Base-by-base conservation (phyloP, 2,888 invertebrate genomes). In the Macrophya alboannulata region DNA sequence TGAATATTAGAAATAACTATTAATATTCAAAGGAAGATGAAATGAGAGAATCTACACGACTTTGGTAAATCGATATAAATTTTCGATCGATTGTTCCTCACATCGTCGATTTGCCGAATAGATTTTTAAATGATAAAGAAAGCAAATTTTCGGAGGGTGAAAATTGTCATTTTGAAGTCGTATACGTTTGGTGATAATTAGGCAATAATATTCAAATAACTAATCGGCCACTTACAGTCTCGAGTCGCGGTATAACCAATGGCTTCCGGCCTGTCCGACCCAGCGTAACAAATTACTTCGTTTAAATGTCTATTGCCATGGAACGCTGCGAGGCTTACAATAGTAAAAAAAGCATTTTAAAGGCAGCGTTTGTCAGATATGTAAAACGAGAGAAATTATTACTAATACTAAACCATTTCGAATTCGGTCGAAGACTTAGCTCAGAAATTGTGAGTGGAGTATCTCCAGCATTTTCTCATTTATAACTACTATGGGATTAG, bases 241-340 rank as follows among this genome's bases (percentile, higher is more conserved):
- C 21, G 45, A 45, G 48, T 21, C 45, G 21, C 12, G 45, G 45
- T 74, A 31, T 31, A 74, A 74, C 45, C 74, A 74, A 74, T 45
- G 43, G 15, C 21, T 74, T 74, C 45, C 45, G 45, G 74, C 25
- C 74, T 25, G 74, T 74, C 74, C n/a, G 43, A 74, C 43, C 25
- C 45, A 25, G 15, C 8, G 74, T 74, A 74, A 74, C 43, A 74
- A 74, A 74, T 74, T 43, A 74, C 74, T 74, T 74, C 74, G 45
- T 74, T 74, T 45, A 74, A 74, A 74, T 74, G 43, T 45, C 43
- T 15, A 25, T 45, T 74, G 71, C 40, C 40, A 40, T 43, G n/a
- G 43, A n/a, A 72, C 31, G 71, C 71, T 40, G 71, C n/a, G 71
- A n/a, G 71, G 31, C 31, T 72, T 37, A 72, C 71, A 40, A 72